These are phyloP conservation scores for Anhinga rufa DNA, from an alignment of 2,113 vertebrate species.

Conservation along the genomic window DNA sequence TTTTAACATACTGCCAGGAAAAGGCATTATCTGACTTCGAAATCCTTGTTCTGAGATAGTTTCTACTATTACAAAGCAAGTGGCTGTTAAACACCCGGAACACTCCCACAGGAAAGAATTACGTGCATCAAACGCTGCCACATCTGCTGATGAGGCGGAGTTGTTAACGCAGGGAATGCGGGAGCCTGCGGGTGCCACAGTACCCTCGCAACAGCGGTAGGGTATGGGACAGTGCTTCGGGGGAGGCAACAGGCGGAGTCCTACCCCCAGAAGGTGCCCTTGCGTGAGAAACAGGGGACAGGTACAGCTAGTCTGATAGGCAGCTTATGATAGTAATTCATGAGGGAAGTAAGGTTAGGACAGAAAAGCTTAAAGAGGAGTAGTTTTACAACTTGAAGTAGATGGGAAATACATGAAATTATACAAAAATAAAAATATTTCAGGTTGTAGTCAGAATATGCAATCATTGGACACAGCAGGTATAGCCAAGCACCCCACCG, in stretches of 20 bases:
- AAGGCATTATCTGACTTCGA: neutral
- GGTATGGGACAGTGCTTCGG: neutral
- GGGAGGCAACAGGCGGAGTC: neutral
- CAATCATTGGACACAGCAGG: neutral
- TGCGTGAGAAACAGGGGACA: neutral
- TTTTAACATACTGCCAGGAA: neutral
- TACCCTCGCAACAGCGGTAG: fast-evolving
- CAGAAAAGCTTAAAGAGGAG: neutral
- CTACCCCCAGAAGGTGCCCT: neutral
- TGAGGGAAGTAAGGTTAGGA: neutral
- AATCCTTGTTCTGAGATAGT: neutral
- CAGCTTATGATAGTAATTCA: neutral
- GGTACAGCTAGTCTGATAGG: neutral
- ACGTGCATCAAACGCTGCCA: neutral
- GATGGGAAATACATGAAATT: neutral
- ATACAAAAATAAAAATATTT: neutral
- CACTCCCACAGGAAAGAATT: neutral
- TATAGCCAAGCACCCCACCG: neutral
- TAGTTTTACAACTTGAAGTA: neutral
- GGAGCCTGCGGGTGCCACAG: neutral
- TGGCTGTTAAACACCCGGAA: neutral
- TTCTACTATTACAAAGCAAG: neutral
- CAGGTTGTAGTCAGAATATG: neutral
- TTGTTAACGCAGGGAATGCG: fast-evolving
- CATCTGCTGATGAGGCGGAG: neutral